phyloP scores from a whole-genome alignment of 1,140 invertebrate species.

The Halesus radiatus region DNA sequence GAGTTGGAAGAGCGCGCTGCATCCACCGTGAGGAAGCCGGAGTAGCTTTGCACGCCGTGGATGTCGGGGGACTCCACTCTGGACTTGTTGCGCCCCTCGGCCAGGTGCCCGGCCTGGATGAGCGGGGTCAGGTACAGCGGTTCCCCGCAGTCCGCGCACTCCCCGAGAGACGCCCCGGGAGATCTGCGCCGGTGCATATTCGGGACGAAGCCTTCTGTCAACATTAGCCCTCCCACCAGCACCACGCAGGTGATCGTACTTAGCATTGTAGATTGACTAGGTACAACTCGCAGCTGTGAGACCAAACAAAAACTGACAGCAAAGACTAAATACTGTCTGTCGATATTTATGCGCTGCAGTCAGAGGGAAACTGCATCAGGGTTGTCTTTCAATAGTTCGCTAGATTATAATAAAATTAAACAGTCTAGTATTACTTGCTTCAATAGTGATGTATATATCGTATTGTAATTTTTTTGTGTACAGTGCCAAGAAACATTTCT shows the following conservation, averaged over 20 bases:
- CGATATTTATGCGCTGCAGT: no score
- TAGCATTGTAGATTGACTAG: neutral
- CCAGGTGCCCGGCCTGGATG: slow-evolving; percentile 70
- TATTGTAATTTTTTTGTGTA: no score
- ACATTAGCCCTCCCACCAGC: neutral
- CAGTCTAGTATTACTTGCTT: no score
- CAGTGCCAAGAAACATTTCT: no score
- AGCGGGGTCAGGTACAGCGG: slow-evolving; percentile 78
- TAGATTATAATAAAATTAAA: no score
- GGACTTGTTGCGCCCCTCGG: slow-evolving; percentile 62
- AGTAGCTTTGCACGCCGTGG: slow-evolving; percentile 67
- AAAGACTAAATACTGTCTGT: no score
- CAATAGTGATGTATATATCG: no score
- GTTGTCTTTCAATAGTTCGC: no score
- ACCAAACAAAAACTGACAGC: no score
- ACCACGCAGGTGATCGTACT: neutral
- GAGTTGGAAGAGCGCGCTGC: slow-evolving; percentile 76
- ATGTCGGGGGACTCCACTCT: slow-evolving; percentile 60
- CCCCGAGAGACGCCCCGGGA: slow-evolving; percentile 48
- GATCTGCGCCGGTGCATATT: slow-evolving; percentile 61
- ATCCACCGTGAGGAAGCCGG: slow-evolving; percentile 82
- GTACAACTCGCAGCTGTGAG: no score
- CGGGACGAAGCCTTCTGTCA: slow-evolving; percentile 57
- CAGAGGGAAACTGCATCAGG: no score
- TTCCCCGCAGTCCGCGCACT: slow-evolving; percentile 69